Base-by-base conservation (phyloP, 37 sponge, comb jelly and placozoan species). In the Ephydatia muelleri region DNA sequence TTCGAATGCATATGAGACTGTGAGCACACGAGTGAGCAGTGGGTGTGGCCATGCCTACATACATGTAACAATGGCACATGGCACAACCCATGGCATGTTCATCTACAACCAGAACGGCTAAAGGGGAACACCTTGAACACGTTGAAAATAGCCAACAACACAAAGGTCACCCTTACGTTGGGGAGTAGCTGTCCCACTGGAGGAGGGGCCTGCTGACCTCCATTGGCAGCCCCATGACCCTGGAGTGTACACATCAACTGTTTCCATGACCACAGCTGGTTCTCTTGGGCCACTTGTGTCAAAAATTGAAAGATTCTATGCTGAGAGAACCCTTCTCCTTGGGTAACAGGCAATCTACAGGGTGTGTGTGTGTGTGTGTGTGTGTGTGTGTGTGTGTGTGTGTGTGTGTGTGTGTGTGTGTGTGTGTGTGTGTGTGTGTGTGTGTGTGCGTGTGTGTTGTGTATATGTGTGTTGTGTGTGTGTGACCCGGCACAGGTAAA, bases 271-370 rank as follows among this genome's bases (percentile, higher is more conserved):
- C 37, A 26, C 32, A 90, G 86, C 47, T 76, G 11, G 78, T 74
- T 85, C 82, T 90, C 90, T 19, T 90, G 90, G 16, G 90, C 30
- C n/a, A 90, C 82, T 29, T 84, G 80, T 1, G 90, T 85, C 38
- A 90, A 67, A 34, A 90, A 85, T 32, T 85, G 76, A 40, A 82
- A 86, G n/a, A 90, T 67, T 37, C 90, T 85, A 1, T 85, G 72
- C 49, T n/a, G 28, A 16, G 82, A 76, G 78, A 48, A 85, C 23
- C 69, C 82, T 70, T 67, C 73, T 29, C 49, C 34, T 64, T 77
- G 81, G 37, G 82, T 78, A 29, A 90, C 85, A 30, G 85, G 67
- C 27, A 76, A 32, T 73, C 90, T 90, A 39, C 47, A 43, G n/a
- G n/a, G n/a, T n/a, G n/a, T n/a, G n/a, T n/a, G n/a, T n/a, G n/a